phyloP scores from a whole-genome alignment of 1,140 invertebrate species.

The Sweltsa coloradensis region DNA sequence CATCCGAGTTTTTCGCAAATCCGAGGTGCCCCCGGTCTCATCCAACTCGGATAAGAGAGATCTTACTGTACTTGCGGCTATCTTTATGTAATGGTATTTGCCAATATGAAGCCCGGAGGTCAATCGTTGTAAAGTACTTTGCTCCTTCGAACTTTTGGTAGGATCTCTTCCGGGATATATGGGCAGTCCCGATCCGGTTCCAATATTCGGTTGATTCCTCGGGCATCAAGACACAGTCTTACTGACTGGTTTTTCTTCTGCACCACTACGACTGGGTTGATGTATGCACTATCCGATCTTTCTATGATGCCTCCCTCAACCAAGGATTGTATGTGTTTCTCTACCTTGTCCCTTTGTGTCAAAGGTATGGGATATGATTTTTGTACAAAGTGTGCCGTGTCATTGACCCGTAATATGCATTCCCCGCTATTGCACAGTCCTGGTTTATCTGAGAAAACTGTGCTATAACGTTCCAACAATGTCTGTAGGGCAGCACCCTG shows the following conservation, averaged over 20 bases:
- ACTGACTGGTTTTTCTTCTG: slow-evolving; percentile 20
- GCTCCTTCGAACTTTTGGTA: slow-evolving; percentile 19
- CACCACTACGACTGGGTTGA: slow-evolving; percentile 26
- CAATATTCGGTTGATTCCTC: slow-evolving; percentile 23
- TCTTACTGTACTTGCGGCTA: slow-evolving; percentile 21
- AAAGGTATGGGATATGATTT: slow-evolving; percentile 18
- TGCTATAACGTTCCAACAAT: too few species aligned
- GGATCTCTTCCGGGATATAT: slow-evolving; percentile 4
- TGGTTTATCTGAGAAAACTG: background rate
- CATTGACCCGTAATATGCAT: slow-evolving; percentile 5
- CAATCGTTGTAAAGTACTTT: slow-evolving; percentile 22
- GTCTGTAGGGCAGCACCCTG: too few species aligned
- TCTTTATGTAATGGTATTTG: slow-evolving; percentile 23
- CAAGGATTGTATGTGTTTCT: slow-evolving; percentile 16
- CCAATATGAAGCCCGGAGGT: slow-evolving; percentile 26
- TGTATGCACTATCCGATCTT: slow-evolving; percentile 21
- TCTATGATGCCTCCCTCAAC: slow-evolving; percentile 17
- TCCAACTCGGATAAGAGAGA: too few species aligned
- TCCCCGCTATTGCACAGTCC: background rate
- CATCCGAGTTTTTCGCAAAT: too few species aligned
- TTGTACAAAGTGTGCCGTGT: slow-evolving; percentile 9
- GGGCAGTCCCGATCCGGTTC: slow-evolving; percentile 21
- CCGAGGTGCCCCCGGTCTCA: too few species aligned
- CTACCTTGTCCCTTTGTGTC: slow-evolving; percentile 10
- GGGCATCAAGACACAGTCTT: slow-evolving; percentile 24